phyloP scores from a whole-genome alignment of 2,888 invertebrate species.

The Sarcophaga subvicina region DNA sequence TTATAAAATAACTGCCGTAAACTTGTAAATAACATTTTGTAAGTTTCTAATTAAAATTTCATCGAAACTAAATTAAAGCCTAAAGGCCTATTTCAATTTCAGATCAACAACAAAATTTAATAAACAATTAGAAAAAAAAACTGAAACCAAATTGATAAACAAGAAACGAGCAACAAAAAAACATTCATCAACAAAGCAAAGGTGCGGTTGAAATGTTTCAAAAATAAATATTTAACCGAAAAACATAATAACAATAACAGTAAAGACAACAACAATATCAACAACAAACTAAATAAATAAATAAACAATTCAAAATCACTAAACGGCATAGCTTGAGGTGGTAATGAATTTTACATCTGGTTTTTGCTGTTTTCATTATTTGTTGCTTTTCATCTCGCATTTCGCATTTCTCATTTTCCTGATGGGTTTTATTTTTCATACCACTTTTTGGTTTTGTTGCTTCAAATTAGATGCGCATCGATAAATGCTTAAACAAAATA shows the following conservation, averaged over 20 bases:
- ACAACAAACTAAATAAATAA: constrained; percentile 14
- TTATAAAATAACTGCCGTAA: too few relatives aligned
- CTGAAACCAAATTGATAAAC: not conserved
- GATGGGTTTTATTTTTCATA: not conserved
- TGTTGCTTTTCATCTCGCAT: not conserved
- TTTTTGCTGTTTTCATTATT: not conserved
- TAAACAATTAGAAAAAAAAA: constrained; percentile 8
- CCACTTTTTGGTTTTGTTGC: not conserved
- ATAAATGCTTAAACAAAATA: constrained; percentile 30
- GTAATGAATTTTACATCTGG: not conserved
- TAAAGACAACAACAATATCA: not conserved
- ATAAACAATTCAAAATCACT: constrained; percentile 4
- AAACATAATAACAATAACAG: not conserved
- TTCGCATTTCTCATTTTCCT: not conserved
- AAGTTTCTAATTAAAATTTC: constrained; percentile 34
- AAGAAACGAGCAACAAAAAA: not conserved
- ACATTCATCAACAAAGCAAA: not conserved
- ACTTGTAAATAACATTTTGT: not conserved
- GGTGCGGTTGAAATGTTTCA: not conserved
- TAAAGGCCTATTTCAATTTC: not conserved
- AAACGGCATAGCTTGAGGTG: not conserved
- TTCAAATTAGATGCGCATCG: constrained; percentile 27
- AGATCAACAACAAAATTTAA: constrained; percentile 1
- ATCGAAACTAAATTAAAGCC: constrained; percentile 23
- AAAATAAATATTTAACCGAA: not conserved